Conservation (phyloP, 2,888 invertebrate genomes). For the Lucinisca nassula region DNA sequence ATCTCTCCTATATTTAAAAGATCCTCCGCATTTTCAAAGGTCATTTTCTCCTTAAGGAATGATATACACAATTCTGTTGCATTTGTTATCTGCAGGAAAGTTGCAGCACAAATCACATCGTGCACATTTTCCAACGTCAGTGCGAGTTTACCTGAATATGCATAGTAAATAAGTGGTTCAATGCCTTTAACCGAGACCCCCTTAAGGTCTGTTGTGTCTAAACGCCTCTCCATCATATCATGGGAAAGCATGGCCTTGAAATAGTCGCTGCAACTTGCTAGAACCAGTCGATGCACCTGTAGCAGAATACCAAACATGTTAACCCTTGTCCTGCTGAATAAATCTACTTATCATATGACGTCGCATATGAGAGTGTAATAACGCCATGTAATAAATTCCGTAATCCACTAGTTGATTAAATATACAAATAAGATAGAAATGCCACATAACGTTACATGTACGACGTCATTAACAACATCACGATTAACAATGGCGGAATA, state of each 20-base stretch:
- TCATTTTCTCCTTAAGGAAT: slow-evolving; percentile 71
- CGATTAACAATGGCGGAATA: not conserved
- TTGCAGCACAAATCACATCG: slow-evolving; percentile 70
- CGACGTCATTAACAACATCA: not conserved
- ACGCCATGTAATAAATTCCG: too few relatives aligned
- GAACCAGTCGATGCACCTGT: slow-evolving; percentile 70
- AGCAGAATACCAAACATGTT: not conserved
- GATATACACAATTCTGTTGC: slow-evolving; percentile 69
- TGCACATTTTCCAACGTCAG: slow-evolving; percentile 65
- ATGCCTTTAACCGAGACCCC: slow-evolving; percentile 63
- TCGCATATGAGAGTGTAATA: too few relatives aligned
- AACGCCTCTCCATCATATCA: slow-evolving; percentile 73
- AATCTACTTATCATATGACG: too few relatives aligned
- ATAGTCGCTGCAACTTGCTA: slow-evolving; percentile 74
- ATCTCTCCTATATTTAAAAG: slow-evolving; percentile 72
- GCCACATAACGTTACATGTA: too few relatives aligned
- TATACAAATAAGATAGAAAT: too few relatives aligned
- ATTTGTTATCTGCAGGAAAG: slow-evolving; percentile 69
- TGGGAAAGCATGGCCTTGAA: slow-evolving; percentile 74
- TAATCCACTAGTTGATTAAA: too few relatives aligned
- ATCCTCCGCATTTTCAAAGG: slow-evolving; percentile 74
- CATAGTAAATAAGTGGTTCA: slow-evolving; percentile 66
- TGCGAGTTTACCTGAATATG: slow-evolving; percentile 64
- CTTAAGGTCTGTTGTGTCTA: slow-evolving; percentile 65
- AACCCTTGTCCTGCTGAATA: too few relatives aligned